Evolutionary conservation across 2,113 vertebrate genomes (phyloP).

Genomic region (Gallinago undulata): DNA sequence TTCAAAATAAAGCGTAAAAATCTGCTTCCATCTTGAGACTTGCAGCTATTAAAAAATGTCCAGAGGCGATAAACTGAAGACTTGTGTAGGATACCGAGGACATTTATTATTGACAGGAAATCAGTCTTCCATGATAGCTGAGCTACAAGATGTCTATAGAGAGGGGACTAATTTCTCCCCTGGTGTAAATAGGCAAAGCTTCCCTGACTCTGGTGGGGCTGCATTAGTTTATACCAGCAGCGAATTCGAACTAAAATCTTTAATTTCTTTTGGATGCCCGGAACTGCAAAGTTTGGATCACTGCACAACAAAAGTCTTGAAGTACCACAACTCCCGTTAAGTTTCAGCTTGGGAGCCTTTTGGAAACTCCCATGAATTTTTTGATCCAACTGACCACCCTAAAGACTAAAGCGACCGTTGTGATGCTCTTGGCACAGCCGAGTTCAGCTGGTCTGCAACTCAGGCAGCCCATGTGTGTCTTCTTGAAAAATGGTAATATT

Average conservation of each 20-base stretch:
- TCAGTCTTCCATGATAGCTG: constrained; percentile 50
- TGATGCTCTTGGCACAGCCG: neutral
- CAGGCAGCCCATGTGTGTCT: neutral
- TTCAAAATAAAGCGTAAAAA: constrained; percentile 65
- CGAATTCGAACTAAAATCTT: neutral
- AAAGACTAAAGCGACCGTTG: neutral
- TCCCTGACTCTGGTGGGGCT: neutral
- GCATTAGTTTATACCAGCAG: neutral
- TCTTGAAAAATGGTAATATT: neutral
- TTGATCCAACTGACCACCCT: neutral
- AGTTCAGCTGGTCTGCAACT: neutral
- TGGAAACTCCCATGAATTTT: neutral
- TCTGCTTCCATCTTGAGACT: constrained; percentile 49
- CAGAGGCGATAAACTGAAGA: constrained; percentile 55
- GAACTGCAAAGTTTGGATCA: neutral
- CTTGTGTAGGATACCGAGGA: constrained; percentile 49
- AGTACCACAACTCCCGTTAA: neutral
- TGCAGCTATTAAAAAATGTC: constrained; percentile 59
- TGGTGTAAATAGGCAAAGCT: neutral
- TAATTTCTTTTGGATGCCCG: neutral
- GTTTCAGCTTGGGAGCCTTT: neutral
- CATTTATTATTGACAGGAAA: constrained; percentile 62
- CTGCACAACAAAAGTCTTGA: neutral
- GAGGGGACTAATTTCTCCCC: constrained; percentile 28
- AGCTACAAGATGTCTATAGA: neutral